phyloP scores from a whole-genome alignment of 2,797 vertebrate species.

The Yasuhikotakia modesta region DNA sequence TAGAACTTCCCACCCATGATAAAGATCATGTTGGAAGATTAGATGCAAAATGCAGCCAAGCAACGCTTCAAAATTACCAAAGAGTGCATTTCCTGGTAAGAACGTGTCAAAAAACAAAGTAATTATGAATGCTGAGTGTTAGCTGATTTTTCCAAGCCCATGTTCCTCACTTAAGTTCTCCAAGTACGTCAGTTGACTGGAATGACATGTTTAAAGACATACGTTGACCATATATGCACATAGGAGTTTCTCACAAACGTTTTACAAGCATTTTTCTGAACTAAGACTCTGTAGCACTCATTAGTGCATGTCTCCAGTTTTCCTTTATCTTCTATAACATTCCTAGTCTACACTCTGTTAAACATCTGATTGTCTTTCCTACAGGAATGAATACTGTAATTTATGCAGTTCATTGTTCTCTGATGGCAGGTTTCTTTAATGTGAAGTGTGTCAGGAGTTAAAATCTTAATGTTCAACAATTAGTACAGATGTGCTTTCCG shows the following conservation, averaged over 20 bases:
- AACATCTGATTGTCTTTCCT: background rate
- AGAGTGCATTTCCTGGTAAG: background rate
- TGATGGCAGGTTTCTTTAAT: conserved; percentile 61
- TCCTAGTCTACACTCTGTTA: background rate
- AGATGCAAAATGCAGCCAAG: background rate
- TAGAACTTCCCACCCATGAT: background rate
- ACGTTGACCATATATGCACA: background rate
- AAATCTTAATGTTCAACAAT: conserved; percentile 28
- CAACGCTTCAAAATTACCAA: background rate
- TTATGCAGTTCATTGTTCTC: conserved; percentile 56
- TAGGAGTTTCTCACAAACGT: background rate
- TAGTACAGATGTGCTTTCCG: conserved; percentile 33
- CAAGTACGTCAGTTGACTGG: background rate
- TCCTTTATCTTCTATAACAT: background rate
- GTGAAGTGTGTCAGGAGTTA: conserved; percentile 43
- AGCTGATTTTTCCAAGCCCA: background rate
- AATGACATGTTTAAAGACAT: background rate
- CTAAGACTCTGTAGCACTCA: background rate
- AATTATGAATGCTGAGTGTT: background rate
- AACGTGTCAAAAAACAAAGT: background rate
- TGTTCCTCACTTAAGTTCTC: background rate
- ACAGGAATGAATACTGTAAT: background rate
- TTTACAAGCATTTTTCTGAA: background rate
- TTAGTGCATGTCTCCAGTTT: no score
- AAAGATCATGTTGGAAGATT: background rate